Evolutionary conservation across 1,140 invertebrate species (phyloP).

Genomic region (Pogonomyrmex californicus): DNA sequence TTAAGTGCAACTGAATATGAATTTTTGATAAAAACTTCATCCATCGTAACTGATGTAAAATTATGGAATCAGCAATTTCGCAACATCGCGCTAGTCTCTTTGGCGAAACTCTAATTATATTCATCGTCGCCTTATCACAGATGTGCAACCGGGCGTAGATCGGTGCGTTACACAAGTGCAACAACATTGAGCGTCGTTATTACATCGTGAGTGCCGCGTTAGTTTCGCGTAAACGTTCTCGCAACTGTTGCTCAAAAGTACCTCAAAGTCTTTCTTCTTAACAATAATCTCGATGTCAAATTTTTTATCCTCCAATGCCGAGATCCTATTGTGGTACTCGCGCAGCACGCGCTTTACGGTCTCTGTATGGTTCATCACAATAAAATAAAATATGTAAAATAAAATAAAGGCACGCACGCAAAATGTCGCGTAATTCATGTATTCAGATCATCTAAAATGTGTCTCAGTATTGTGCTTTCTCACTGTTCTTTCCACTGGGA

Average conservation of each 20-base stretch:
- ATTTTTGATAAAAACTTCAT: no score
- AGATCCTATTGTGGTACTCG: conserved; percentile 96
- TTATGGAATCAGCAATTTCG: conserved; percentile 32
- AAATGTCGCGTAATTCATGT: conserved; percentile 6
- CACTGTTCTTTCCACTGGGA: neutral
- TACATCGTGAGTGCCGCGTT: conserved; percentile 61
- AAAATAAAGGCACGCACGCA: conserved; percentile 44
- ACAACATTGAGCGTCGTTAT: conserved; percentile 80
- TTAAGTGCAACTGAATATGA: neutral
- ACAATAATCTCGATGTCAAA: conserved; percentile 99
- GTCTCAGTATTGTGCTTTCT: conserved; percentile 6
- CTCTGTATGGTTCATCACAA: conserved; percentile 82
- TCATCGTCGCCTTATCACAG: conserved; percentile 14
- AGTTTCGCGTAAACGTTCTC: conserved; percentile 64
- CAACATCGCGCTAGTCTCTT: neutral
- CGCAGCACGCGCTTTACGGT: conserved; percentile 93
- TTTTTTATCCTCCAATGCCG: conserved; percentile 96
- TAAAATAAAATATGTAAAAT: conserved; percentile 71
- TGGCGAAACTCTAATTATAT: conserved; percentile 52
- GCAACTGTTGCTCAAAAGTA: conserved; percentile 76
- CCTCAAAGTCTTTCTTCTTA: conserved; percentile 99
- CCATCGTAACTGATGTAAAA: conserved; percentile 15
- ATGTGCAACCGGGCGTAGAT: conserved; percentile 59
- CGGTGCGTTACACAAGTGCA: conserved; percentile 73
- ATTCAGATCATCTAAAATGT: conserved; percentile 4